Evolutionary conservation across 2,888 invertebrate species (phyloP).

Genomic region (Melanotus villosus): DNA sequence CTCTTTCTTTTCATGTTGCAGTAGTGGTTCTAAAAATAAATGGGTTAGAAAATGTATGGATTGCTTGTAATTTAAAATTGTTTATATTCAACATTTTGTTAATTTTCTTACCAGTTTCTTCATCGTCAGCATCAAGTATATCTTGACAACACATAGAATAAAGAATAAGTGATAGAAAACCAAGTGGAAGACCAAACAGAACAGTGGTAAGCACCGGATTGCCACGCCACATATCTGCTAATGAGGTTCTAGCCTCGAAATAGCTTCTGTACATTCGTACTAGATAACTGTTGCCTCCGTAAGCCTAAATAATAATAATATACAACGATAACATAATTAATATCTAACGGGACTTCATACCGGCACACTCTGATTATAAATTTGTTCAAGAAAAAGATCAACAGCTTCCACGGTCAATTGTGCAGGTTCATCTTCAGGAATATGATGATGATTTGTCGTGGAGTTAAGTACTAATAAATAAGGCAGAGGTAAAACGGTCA

Average conservation of each 20-base stretch:
- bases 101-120: slow-evolving; percentile 72
- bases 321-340: neutral
- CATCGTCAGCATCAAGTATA: slow-evolving; percentile 92
- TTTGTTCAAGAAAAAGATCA: slow-evolving; percentile 81
- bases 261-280: slow-evolving; percentile 84
- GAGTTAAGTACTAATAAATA: slow-evolving; percentile 93
- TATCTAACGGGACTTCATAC: slow-evolving; percentile 68
- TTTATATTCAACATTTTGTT: neutral
- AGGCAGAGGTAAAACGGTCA: slow-evolving; percentile 87
- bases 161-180: slow-evolving; percentile 93
- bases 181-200: slow-evolving; percentile 93
- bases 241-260: slow-evolving; percentile 86
- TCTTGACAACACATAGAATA: slow-evolving; percentile 98
- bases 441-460: slow-evolving; percentile 91
- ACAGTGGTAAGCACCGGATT: slow-evolving; percentile 95
- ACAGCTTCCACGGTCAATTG: slow-evolving; percentile 86
- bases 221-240: slow-evolving; percentile 91
- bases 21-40: slow-evolving; percentile 39
- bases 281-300: slow-evolving; percentile 87
- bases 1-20: slow-evolving; percentile 47
- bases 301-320: slow-evolving; percentile 74
- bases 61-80: neutral
- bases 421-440: slow-evolving; percentile 87
- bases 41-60: neutral
- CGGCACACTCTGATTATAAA: slow-evolving; percentile 84